phyloP scores from a whole-genome alignment of 2,797 vertebrate genomes.

The Lithobates pipiens region DNA sequence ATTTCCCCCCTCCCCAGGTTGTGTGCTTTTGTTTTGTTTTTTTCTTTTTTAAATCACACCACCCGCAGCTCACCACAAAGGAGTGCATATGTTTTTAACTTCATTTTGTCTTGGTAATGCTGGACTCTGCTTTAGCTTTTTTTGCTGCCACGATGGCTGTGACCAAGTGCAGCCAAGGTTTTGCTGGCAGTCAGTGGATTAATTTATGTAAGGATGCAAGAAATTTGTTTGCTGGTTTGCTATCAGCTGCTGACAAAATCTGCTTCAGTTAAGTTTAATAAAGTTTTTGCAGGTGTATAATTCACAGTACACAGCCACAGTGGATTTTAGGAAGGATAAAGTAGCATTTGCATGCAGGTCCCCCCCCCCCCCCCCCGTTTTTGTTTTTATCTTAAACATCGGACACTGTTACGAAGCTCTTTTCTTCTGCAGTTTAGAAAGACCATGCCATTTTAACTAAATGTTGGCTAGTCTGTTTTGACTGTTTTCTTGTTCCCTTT shows the following conservation, averaged over 20 bases:
- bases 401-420: neutral
- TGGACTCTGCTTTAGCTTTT: constrained; percentile 14
- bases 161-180: neutral
- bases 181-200: neutral
- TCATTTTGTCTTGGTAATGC: constrained; percentile 3
- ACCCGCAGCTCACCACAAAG: neutral
- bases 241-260: constrained; percentile 9
- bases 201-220: neutral
- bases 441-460: neutral
- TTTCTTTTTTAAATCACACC: neutral
- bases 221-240: neutral
- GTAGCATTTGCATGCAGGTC: constrained; percentile 4
- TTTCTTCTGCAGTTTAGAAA: neutral
- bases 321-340: neutral
- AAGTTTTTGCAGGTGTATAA: neutral
- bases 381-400: neutral
- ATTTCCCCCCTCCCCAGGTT: constrained; percentile 54
- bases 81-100: constrained; percentile 21
- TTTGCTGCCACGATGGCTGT: neutral
- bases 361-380: too few species aligned
- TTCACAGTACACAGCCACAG: neutral
- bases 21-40: constrained; percentile 15
- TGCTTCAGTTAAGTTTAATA: constrained; percentile 2
- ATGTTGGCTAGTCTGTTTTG: neutral
- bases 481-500: neutral